A percentile compares a stretch with the other conserved stretches of the same genome.
Evolutionary conservation across 2,113 vertebrate genomes (phyloP).

Genomic region (Scatophagus argus): DNA sequence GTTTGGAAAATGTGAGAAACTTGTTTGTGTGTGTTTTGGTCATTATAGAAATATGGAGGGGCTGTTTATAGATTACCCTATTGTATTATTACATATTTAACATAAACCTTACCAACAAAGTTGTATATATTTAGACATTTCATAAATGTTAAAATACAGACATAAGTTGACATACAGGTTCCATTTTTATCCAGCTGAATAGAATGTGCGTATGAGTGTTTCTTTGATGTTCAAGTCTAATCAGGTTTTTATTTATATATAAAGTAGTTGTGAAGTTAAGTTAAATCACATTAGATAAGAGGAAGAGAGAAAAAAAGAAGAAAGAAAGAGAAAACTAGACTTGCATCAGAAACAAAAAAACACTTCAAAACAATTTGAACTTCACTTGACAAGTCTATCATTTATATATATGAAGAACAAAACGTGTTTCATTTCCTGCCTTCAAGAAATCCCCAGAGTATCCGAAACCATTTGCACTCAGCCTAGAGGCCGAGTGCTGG

Average conservation of each 20-base stretch:
- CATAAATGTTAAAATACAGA: too few species aligned
- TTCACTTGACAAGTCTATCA: background rate
- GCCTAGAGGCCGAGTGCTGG: background rate
- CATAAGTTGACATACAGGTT: background rate
- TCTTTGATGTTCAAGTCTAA: background rate
- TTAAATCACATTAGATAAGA: background rate
- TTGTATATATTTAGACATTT: background rate
- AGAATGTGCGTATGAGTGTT: too few species aligned
- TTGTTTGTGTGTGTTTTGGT: background rate
- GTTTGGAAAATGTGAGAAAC: background rate
- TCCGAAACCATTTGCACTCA: slow-evolving; percentile 1
- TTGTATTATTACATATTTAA: background rate
- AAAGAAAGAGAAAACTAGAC: background rate
- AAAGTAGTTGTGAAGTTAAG: background rate
- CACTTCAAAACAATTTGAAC: background rate
- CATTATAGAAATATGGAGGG: background rate
- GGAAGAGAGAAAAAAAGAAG: too few species aligned
- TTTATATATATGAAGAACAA: background rate
- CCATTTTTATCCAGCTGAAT: background rate
- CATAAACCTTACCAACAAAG: background rate
- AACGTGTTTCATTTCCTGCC: background rate
- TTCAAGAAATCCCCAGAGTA: slow-evolving; percentile 3
- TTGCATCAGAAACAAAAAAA: background rate
- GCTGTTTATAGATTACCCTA: background rate
- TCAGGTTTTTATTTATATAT: background rate